Evolutionary conservation across 2,888 invertebrate species (phyloP), one percentile per base, ranked within the genome.

Genomic region (Pollenia angustigena): DNA sequence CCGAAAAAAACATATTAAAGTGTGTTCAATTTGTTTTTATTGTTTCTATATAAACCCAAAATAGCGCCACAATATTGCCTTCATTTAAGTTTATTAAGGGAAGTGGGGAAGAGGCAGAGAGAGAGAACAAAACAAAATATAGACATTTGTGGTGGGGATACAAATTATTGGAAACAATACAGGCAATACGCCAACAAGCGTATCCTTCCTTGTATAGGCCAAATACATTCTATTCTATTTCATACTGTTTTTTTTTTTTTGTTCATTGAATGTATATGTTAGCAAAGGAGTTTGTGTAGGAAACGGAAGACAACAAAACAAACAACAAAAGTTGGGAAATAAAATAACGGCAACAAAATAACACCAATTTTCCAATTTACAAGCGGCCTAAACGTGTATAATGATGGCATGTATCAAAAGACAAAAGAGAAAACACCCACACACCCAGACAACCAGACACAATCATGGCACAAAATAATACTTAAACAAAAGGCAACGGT

Each of bases 61-160:
- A 92, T 89, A 91, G 90, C 91, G 91, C 91, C 92, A 90, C 91
- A 92, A 91, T 91, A 91, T 91, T 91, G 92, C 91, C 91, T 90
- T 90, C 91, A 91, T 92, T 91, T 92, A 92, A 91, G 92, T 92
- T 92, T 91, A 91, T 92, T 91, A 91, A 32, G 16, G n/a, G 90
- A 90, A 89, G 42, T 16, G 46, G 4, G 46, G 4, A 18, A 44
- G 88, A 89, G 42, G 68, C 89, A 88, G 40, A 64, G 56, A 48
- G 18, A 42, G 54, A 50, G 48, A 50, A 32, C 18, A 52, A 32
- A 50, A 50, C 64, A 52, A 69, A 76, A 56, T 56, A 48, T 50
- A 68, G 56, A 68, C 64, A 58, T 50, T 78, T 85, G 75, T 40
- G 76, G 72, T 64, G 75, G 71, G 71, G 81, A 60, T 48, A 32